A percentile compares a stretch with the other conserved stretches of the same genome.
Conservation (phyloP, 1,140 invertebrate genomes). For the Heliothis virescens region DNA sequence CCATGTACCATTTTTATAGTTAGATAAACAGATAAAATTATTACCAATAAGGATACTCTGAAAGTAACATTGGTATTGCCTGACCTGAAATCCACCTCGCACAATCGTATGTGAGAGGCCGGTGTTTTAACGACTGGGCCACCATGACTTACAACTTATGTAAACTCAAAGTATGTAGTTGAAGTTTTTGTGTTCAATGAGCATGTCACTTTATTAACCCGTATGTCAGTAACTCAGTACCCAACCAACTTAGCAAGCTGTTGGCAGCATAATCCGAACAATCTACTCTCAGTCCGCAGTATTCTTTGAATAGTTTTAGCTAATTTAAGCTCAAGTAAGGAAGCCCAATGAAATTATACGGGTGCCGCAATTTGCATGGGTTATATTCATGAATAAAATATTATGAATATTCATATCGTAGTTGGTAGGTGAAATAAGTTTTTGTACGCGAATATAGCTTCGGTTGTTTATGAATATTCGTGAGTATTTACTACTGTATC, state of each 20-base stretch:
- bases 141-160: too few relatives aligned
- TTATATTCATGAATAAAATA: slow-evolving; percentile 49
- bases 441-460: slow-evolving; percentile 24
- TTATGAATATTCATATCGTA: slow-evolving; percentile 49
- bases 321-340: slow-evolving; percentile 55
- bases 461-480: slow-evolving; percentile 34
- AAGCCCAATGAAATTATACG: slow-evolving; percentile 57
- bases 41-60: too few relatives aligned
- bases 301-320: slow-evolving; percentile 58
- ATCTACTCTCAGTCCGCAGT: slow-evolving; percentile 22
- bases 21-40: too few relatives aligned
- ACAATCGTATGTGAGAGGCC: too few relatives aligned
- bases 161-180: too few relatives aligned
- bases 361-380: slow-evolving; percentile 43
- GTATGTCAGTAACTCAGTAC: slow-evolving; percentile 23
- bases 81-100: too few relatives aligned
- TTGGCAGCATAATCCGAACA: slow-evolving; percentile 28
- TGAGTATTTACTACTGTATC: neutral
- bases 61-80: too few relatives aligned
- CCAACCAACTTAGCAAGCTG: slow-evolving; percentile 6
- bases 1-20: too few relatives aligned
- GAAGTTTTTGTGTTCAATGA: neutral
- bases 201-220: neutral
- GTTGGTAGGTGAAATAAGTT: slow-evolving; percentile 38
- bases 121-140: too few relatives aligned